Evolutionary conservation across 2,888 invertebrate species (phyloP).

Genomic region (Megalurothrips usitatus): DNA sequence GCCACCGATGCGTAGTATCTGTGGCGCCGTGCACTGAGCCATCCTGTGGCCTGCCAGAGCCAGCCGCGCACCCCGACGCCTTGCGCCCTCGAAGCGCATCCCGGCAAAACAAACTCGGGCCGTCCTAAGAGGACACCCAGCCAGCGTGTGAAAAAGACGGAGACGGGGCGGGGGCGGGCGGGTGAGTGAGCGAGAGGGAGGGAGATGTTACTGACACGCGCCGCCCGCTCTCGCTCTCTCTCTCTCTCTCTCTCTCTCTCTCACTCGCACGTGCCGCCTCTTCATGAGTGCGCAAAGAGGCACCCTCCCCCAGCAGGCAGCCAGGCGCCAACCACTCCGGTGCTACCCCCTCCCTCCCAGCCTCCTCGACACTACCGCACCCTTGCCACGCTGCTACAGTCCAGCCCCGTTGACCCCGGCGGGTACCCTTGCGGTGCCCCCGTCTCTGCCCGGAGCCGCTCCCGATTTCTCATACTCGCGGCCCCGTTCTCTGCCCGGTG

Average conservation of each 20-base stretch:
- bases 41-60: no score
- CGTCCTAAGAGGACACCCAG: neutral
- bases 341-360: neutral
- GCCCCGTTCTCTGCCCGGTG: neutral
- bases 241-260: neutral
- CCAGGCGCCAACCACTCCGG: neutral
- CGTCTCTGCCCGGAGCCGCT: neutral
- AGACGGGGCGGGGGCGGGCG: neutral
- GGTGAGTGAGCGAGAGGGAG: constrained; percentile 32
- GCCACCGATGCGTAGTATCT: neutral
- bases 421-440: no score
- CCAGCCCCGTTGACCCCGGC: no score
- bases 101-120: neutral
- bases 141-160: neutral
- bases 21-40: no score
- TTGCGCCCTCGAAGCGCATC: no score
- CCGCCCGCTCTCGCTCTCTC: neutral
- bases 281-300: neutral
- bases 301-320: neutral
- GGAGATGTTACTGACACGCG: constrained; percentile 34
- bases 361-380: no score
- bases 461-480: neutral
- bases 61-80: no score
- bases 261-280: neutral
- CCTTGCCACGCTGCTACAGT: no score